Base-by-base conservation (phyloP, 2,888 invertebrate genomes). In the Brachypterus glaber region DNA sequence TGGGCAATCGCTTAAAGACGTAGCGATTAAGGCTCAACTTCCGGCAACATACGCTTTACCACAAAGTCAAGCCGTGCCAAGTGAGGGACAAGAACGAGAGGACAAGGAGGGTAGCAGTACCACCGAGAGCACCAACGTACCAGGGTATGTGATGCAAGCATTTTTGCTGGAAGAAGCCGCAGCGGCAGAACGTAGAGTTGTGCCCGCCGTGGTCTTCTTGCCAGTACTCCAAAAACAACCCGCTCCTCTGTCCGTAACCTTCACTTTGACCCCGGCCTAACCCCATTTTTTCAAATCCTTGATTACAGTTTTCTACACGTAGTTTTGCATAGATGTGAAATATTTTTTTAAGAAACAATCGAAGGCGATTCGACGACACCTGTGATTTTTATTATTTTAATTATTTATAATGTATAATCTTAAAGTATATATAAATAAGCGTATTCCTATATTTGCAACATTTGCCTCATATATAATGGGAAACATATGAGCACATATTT, bases 221-320 rank as follows among this genome's bases (percentile, higher is more conserved):
- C 93, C 95, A 47, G 92, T 95, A 61, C 81, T 84, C 52, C 82
- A 87, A 63, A 80, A 86, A 66, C 79, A 91, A 58, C 82, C 82
- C 60, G 80, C 83, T 60, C 82, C 87, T 53, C 76, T 91, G 55
- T 89, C 89, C 54, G 83, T 90, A 59, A 89, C 91, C 66, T 90
- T 95, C 64, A 89, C 84, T 64, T 79, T 95, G 55, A 92, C 89
- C 64, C 93, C 93, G 59, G 88, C 91, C 73, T 89, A 82, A 72
- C 56, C 46, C 31, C 11, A 9, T 15, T n/a, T n/a, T 17, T 15
- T 16, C 33, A 41, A 34, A 33, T 26, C 34, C 33, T 29, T 30
- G 25, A 30, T 35, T 39, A 18, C 48, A 46, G 52, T 56, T 58
- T 52, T 53, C 55, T 57, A 58, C 55, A 54, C 52, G 54, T 58